Percentiles rank a stretch among this genome's conserved stretches.
Conservation (phyloP, 2,797 vertebrate genomes). For the Muraenolepis orangiensis region DNA sequence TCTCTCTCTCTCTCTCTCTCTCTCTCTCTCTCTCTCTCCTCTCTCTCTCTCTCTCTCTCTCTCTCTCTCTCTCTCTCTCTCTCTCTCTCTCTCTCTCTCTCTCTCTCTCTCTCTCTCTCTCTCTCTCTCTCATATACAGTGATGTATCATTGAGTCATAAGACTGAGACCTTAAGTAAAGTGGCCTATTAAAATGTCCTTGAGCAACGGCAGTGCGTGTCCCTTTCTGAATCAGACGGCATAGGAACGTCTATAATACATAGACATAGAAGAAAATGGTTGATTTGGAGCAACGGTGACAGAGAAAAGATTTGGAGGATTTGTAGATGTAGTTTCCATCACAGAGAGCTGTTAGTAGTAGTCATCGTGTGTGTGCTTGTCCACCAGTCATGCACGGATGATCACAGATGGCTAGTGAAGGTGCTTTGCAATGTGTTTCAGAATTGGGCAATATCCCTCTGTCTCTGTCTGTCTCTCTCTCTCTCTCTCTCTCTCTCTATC, state of each 20-base stretch:
- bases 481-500: conserved; percentile 44
- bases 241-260: neutral
- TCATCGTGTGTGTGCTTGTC: neutral
- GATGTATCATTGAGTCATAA: neutral
- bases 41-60: too few species aligned
- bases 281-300: neutral
- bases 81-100: too few species aligned
- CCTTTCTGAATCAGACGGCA: neutral
- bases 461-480: conserved; percentile 19
- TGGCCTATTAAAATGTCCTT: neutral
- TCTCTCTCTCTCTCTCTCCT: too few species aligned
- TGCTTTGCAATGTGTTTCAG: neutral
- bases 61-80: too few species aligned
- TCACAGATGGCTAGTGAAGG: neutral
- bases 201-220: neutral
- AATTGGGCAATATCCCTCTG: neutral
- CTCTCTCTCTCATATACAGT: neutral
- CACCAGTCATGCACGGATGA: neutral
- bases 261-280: neutral
- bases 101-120: too few species aligned
- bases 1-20: too few species aligned
- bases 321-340: neutral
- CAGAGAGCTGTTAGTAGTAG: neutral
- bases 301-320: neutral
- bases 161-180: neutral